phyloP scores from a whole-genome alignment of 2,888 invertebrate species.

The Megaustenia siamemsis region DNA sequence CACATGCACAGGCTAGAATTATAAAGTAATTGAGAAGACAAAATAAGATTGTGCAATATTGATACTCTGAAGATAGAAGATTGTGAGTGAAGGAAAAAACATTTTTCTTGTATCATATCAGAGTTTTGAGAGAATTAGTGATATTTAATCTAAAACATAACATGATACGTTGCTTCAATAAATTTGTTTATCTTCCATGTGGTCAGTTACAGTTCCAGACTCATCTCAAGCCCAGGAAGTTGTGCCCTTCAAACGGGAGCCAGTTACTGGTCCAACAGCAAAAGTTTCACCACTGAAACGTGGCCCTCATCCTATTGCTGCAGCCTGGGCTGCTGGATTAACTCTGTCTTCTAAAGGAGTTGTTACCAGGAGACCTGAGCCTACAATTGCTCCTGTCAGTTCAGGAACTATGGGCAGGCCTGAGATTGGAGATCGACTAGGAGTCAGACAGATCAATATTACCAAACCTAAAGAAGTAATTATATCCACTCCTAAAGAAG shows the following conservation, averaged over 20 bases:
- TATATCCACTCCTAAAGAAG: too few relatives aligned
- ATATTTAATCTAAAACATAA: too few relatives aligned
- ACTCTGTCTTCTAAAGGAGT: slow-evolving; percentile 47
- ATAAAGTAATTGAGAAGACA: too few relatives aligned
- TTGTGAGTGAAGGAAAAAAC: too few relatives aligned
- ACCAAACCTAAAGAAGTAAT: slow-evolving; percentile 7
- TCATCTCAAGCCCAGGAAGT: not conserved
- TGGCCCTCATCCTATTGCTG: slow-evolving; percentile 48
- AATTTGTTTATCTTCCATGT: not conserved
- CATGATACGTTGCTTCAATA: too few relatives aligned
- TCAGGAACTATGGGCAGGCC: not conserved
- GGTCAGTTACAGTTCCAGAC: not conserved
- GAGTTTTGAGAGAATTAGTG: too few relatives aligned
- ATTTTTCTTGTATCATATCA: too few relatives aligned
- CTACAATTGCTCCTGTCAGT: not conserved
- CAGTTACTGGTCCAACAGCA: not conserved
- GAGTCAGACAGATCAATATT: not conserved
- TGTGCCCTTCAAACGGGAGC: not conserved
- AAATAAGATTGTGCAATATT: too few relatives aligned
- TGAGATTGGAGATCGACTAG: not conserved
- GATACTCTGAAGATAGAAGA: too few relatives aligned
- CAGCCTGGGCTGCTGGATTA: slow-evolving; percentile 49
- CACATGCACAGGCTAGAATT: too few relatives aligned
- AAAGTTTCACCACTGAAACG: slow-evolving; percentile 33
- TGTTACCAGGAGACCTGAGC: not conserved